phyloP scores from a whole-genome alignment of 2,888 invertebrate genomes.

The Rhagium mordax region DNA sequence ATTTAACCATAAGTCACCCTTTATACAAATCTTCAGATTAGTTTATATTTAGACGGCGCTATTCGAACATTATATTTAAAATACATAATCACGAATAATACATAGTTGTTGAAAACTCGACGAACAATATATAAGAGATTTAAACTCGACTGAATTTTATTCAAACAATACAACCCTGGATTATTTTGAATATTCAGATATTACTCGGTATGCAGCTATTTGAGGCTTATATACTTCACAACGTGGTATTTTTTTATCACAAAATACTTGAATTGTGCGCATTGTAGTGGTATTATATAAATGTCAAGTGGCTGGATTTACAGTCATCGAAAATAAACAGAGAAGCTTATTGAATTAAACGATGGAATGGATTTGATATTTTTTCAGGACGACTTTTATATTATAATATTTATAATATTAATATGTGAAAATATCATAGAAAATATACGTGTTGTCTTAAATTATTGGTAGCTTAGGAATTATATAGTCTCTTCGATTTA shows the following conservation, averaged over 20 bases:
- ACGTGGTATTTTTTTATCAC: slow-evolving; percentile 11
- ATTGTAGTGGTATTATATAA: neutral
- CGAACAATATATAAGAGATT: slow-evolving; percentile 43
- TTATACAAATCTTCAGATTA: neutral
- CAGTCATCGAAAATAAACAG: neutral
- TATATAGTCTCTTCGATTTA: too few relatives aligned
- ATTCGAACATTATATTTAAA: slow-evolving; percentile 35
- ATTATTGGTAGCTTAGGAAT: too few relatives aligned
- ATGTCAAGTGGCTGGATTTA: slow-evolving; percentile 2
- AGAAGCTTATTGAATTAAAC: neutral
- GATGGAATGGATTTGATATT: neutral
- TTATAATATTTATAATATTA: too few relatives aligned
- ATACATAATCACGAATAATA: slow-evolving; percentile 37
- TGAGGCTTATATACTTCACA: slow-evolving; percentile 7
- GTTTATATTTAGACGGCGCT: neutral
- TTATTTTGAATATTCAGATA: slow-evolving; percentile 41
- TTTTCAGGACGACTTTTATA: neutral
- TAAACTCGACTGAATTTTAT: slow-evolving; percentile 40
- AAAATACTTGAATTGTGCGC: slow-evolving; percentile 3
- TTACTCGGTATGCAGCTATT: slow-evolving; percentile 33
- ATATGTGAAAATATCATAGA: too few relatives aligned
- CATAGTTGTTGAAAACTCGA: slow-evolving; percentile 45
- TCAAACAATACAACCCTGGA: slow-evolving; percentile 41
- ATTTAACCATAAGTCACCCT: neutral
- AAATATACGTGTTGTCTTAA: too few relatives aligned